A percentile compares a stretch with the other conserved stretches of the same genome.
Evolutionary conservation across 2,113 vertebrate genomes (phyloP).

Genomic region (Arothron firmamentum): DNA sequence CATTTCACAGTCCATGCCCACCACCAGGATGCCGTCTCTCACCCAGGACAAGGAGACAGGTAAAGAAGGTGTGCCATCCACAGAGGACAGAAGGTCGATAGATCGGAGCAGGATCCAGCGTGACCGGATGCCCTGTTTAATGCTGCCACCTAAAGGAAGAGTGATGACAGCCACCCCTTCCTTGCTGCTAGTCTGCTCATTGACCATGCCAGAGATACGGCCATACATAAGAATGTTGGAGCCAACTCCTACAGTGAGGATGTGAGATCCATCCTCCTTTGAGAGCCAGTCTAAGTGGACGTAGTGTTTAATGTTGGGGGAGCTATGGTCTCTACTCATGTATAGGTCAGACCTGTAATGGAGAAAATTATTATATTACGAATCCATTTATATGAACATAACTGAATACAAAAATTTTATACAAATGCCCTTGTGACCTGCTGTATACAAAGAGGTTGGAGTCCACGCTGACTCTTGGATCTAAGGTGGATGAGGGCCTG

Average conservation of each 20-base stretch:
- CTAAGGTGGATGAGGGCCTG: slow-evolving; percentile 84
- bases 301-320: slow-evolving; percentile 94
- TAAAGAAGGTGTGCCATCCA: slow-evolving; percentile 93
- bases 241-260: slow-evolving; percentile 94
- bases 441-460: slow-evolving; percentile 98
- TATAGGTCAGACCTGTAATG: slow-evolving; percentile 86
- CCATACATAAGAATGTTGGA: slow-evolving; percentile 98
- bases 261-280: slow-evolving; percentile 98
- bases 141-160: slow-evolving; percentile 94
- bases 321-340: slow-evolving; percentile 84
- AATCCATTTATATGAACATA: not conserved
- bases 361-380: slow-evolving; percentile 50
- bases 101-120: slow-evolving; percentile 92
- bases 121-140: slow-evolving; percentile 95
- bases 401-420: slow-evolving; percentile 4
- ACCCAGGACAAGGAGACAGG: slow-evolving; percentile 98
- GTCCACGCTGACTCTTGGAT: slow-evolving; percentile 91
- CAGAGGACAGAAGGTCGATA: slow-evolving; percentile 90
- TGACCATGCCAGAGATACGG: slow-evolving; percentile 91
- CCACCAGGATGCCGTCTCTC: slow-evolving; percentile 93
- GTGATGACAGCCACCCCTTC: slow-evolving; percentile 93
- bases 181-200: slow-evolving; percentile 87
- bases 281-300: slow-evolving; percentile 98
- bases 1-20: slow-evolving; percentile 99
- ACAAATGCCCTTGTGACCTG: slow-evolving; percentile 76